phyloP scores from a whole-genome alignment of 2,113 vertebrate species.

The Isichthys henryi region DNA sequence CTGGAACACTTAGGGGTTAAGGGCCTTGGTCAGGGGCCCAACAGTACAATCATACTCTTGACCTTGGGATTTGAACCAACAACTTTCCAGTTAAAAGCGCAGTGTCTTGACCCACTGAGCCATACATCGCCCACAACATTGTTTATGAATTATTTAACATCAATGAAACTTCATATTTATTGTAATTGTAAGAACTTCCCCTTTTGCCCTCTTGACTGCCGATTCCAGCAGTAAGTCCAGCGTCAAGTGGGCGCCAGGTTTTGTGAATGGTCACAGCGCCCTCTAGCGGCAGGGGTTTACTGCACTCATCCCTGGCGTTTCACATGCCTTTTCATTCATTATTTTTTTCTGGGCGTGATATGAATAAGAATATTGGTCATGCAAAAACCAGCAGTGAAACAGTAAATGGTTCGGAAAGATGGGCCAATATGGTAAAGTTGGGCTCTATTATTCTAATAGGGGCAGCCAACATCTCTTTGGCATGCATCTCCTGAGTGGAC shows the following conservation, averaged over 20 bases:
- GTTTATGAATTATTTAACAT: background rate
- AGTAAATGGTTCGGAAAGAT: background rate
- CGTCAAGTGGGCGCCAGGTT: background rate
- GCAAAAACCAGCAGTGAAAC: background rate
- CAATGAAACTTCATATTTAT: background rate
- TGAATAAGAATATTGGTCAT: background rate
- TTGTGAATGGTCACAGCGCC: background rate
- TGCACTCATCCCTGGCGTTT: background rate
- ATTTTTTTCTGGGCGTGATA: background rate
- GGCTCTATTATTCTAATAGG: background rate
- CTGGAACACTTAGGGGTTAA: background rate
- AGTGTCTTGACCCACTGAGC: background rate
- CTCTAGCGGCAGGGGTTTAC: background rate
- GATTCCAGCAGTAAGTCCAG: background rate
- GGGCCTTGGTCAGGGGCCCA: background rate
- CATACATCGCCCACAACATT: background rate
- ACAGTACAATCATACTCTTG: background rate
- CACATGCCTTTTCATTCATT: background rate
- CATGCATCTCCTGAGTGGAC: background rate
- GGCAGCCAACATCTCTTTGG: background rate
- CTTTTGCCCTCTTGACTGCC: background rate
- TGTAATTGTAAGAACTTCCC: background rate
- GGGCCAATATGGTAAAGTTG: background rate
- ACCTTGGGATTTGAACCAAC: background rate
- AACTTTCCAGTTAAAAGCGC: background rate